Evolutionary conservation across 2,113 vertebrate genomes (phyloP), one percentile per base, ranked within the genome.

Genomic region (Porphyrio hochstetteri): DNA sequence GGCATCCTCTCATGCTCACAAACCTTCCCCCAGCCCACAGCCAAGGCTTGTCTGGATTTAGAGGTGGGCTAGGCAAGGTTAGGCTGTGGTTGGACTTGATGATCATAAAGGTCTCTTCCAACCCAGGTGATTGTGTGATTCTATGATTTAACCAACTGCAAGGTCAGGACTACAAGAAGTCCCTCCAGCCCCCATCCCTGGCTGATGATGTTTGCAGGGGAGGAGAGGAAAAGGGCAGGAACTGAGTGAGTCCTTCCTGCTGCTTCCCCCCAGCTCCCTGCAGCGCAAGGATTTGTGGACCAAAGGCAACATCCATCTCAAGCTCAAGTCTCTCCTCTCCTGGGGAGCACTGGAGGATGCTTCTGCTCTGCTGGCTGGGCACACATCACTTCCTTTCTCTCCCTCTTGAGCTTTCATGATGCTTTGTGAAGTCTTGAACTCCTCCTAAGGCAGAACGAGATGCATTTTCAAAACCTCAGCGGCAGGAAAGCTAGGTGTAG

Each of bases 231-330:
- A 71, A 16, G 61, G n/a, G n/a, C 33, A 60, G 70, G 70, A 52
- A 9, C 9, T n/a, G 55, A 74, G 27, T 0, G 0, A 52, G 3
- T 27, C 48, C 48, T 86, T 75, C 71, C 80, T 57, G 19, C 52
- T 35, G 23, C 17, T 35, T 33, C 42, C 42, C 60, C 64, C 19
- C 74, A 77, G 59, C 70, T 64, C 60, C 50, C 38, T 27, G 31
- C 59, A 60, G 75, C 1, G 0, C 0, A 0, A 16, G 70, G 59
- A 7, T 65, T 24, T 74, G 75, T 55, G 16, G 14, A 74, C 69
- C 68, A 35, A 77, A 68, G 83, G 53, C 59, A 72, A 19, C 0
- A 3, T 25, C 82, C 6, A 1, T 28, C 19, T 40, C 20, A 9
- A 53, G 16, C 25, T 64, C 60, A 25, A 33, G 28, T n/a, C 38